phyloP scores from a whole-genome alignment of 2,113 vertebrate species.

The Petaurus breviceps region DNA sequence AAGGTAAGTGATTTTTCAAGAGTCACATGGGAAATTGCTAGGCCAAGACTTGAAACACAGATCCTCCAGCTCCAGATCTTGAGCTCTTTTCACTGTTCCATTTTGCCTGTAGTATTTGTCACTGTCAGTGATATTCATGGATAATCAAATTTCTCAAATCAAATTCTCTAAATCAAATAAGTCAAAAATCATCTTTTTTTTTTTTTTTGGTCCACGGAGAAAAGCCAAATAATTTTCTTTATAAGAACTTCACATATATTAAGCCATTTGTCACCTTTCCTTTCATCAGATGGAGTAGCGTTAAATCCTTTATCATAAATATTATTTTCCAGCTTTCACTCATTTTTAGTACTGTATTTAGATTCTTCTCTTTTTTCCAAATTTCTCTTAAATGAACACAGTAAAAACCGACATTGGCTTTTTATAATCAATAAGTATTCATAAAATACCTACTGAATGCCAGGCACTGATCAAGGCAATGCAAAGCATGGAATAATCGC shows the following conservation, averaged over 20 bases:
- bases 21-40: background rate
- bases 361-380: slow-evolving; percentile 36
- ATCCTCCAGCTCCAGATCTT: background rate
- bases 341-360: slow-evolving; percentile 36
- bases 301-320: background rate
- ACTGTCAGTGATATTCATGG: slow-evolving; percentile 40
- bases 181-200: no score
- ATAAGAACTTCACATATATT: slow-evolving; percentile 20
- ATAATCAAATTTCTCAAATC: slow-evolving; percentile 62
- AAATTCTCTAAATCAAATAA: no score
- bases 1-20: background rate
- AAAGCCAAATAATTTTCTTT: slow-evolving; percentile 28
- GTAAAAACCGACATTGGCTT: slow-evolving; percentile 12
- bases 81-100: background rate
- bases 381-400: slow-evolving; percentile 38
- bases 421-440: slow-evolving; percentile 33
- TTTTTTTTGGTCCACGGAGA: slow-evolving; percentile 59
- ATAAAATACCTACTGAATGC: slow-evolving; percentile 24
- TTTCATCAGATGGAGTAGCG: slow-evolving; percentile 37
- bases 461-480: background rate
- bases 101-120: background rate
- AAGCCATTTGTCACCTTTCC: slow-evolving; percentile 54
- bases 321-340: slow-evolving; percentile 33
- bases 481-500: background rate
- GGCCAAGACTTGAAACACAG: background rate